Evolutionary conservation across 2,797 vertebrate species (phyloP).

Genomic region (Myotis vivesi): DNA sequence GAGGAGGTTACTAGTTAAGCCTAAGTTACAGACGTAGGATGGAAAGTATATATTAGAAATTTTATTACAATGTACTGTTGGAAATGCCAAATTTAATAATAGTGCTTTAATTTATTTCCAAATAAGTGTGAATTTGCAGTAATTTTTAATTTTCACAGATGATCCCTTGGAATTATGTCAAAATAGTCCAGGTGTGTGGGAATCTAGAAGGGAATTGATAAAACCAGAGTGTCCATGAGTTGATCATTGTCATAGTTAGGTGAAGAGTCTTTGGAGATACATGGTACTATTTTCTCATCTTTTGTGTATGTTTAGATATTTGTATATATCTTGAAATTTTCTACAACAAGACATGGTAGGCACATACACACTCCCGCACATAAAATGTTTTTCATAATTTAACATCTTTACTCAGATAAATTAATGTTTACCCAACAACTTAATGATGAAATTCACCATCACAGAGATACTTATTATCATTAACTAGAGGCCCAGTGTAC

Average conservation of each 20-base stretch:
- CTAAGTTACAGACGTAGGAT: background rate
- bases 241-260: background rate
- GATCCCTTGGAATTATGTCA: background rate
- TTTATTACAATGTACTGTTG: background rate
- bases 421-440: background rate
- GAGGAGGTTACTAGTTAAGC: background rate
- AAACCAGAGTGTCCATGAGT: background rate
- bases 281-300: background rate
- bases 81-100: background rate
- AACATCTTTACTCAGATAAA: background rate
- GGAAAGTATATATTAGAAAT: background rate
- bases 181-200: background rate
- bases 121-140: background rate
- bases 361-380: background rate
- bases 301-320: background rate
- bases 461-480: background rate
- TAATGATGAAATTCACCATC: background rate
- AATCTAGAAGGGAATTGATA: background rate
- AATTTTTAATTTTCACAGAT: background rate
- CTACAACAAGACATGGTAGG: background rate
- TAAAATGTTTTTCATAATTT: background rate
- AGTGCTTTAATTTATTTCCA: background rate
- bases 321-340: background rate
- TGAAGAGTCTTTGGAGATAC: background rate
- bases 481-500: background rate